Percentiles rank a stretch among this genome's conserved stretches.
Conservation (phyloP, 2,113 vertebrate genomes). For the Protobothrops mucrosquamatus region DNA sequence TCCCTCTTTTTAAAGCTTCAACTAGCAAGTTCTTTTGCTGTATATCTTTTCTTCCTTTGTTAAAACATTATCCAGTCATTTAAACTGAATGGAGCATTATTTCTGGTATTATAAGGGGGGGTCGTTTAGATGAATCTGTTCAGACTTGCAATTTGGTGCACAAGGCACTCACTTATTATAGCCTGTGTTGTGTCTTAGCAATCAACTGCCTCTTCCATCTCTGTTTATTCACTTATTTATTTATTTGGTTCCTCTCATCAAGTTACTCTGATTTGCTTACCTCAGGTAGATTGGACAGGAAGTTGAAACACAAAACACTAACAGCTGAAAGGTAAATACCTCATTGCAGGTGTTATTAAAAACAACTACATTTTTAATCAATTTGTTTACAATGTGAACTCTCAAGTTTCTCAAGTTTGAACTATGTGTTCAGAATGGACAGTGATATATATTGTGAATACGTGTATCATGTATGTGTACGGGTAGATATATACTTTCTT, state of each 20-base stretch:
- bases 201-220: conserved; percentile 8
- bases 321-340: neutral
- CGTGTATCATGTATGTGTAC: no score
- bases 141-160: conserved; percentile 25
- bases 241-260: neutral
- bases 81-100: conserved; percentile 32
- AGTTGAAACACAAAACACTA: neutral
- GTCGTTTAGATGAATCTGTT: neutral
- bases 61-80: conserved; percentile 31
- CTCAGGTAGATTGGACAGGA: neutral
- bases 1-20: conserved; percentile 10
- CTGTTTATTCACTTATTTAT: neutral
- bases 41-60: conserved; percentile 9
- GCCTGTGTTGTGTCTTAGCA: conserved; percentile 2
- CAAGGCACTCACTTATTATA: neutral
- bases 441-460: no score
- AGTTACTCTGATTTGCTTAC: neutral
- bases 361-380: neutral
- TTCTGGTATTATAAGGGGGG: conserved; percentile 25
- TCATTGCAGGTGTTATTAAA: neutral
- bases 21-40: neutral
- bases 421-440: no score
- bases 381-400: neutral
- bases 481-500: no score
- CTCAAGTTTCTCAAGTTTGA: no score